Percentiles rank a stretch among this genome's conserved stretches.
Conservation (phyloP, 2,888 invertebrate species). For the Platerodrilus igneus region DNA sequence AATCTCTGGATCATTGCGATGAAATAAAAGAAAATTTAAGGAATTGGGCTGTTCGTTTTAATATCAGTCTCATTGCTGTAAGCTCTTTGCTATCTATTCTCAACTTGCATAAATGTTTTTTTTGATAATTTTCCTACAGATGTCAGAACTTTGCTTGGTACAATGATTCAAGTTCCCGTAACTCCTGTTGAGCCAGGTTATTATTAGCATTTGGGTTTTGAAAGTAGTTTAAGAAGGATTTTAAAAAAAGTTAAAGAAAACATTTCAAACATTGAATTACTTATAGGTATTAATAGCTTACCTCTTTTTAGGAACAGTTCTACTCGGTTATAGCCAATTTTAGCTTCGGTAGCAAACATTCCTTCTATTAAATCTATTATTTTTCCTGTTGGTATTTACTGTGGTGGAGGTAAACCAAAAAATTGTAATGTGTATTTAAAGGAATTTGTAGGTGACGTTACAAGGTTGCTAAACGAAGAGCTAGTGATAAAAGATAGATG, state of each 20-base stretch:
- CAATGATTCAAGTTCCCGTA: slow-evolving; percentile 5
- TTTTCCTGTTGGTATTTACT: slow-evolving; percentile 10
- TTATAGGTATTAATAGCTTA: not conserved
- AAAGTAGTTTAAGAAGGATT: slow-evolving; percentile 2
- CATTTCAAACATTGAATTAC: not conserved
- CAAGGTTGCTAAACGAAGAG: not conserved
- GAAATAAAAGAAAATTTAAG: not conserved
- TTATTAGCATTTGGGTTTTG: slow-evolving; percentile 15
- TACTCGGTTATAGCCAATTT: not conserved
- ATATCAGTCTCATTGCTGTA: not conserved
- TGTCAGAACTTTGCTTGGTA: slow-evolving; percentile 16
- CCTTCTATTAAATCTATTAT: slow-evolving; percentile 1
- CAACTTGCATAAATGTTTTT: slow-evolving; percentile 1
- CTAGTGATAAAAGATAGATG: slow-evolving; percentile 4
- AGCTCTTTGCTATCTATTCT: not conserved
- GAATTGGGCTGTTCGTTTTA: not conserved
- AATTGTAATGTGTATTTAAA: slow-evolving; percentile 5
- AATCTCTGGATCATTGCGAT: no score
- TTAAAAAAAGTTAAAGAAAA: not conserved
- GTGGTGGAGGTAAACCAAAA: slow-evolving; percentile 8
- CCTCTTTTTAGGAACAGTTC: slow-evolving; percentile 4
- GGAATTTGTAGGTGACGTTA: slow-evolving; percentile 7
- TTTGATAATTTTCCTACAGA: slow-evolving; percentile 12
- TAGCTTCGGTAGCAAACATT: not conserved
- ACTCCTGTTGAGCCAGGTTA: slow-evolving; percentile 8